Percentiles rank a stretch among this genome's conserved stretches.
phyloP scores from a whole-genome alignment of 2,113 vertebrate genomes.

The Chlorocebus sabaeus region DNA sequence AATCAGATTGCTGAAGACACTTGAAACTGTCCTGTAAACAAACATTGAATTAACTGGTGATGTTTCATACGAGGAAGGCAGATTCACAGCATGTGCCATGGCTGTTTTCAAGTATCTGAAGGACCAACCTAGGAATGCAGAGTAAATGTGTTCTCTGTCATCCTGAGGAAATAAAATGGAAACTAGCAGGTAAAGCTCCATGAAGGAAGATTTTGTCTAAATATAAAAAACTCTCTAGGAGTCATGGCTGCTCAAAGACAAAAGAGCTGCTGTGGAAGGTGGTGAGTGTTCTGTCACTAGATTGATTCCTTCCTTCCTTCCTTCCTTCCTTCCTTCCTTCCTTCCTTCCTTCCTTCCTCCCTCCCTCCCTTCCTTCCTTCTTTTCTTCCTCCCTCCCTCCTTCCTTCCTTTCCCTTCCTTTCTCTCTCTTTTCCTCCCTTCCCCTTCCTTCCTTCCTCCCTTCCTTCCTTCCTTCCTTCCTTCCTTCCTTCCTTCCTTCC shows the following conservation, averaged over 20 bases:
- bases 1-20: background rate
- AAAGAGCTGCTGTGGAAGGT: background rate
- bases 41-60: background rate
- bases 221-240: slow-evolving; percentile 6
- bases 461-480: fast-evolving
- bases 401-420: too few relatives aligned
- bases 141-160: background rate
- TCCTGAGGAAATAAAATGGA: background rate
- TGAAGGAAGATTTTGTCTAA: slow-evolving; percentile 1
- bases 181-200: background rate
- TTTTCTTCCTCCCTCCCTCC: fast-evolving
- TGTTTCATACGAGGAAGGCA: background rate
- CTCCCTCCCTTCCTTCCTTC: fast-evolving
- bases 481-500: too few relatives aligned
- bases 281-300: background rate
- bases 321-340: too few relatives aligned
- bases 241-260: background rate
- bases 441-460: fast-evolving
- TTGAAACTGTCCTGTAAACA: background rate
- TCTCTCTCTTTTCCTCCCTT: too few relatives aligned
- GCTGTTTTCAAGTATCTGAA: background rate
- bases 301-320: too few relatives aligned
- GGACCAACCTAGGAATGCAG: background rate
- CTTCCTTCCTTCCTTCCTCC: too few relatives aligned
- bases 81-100: background rate